Evolutionary conservation across 1,140 invertebrate species (phyloP), one percentile per base, ranked within the genome.

Genomic region (Trichonephila clavipes): DNA sequence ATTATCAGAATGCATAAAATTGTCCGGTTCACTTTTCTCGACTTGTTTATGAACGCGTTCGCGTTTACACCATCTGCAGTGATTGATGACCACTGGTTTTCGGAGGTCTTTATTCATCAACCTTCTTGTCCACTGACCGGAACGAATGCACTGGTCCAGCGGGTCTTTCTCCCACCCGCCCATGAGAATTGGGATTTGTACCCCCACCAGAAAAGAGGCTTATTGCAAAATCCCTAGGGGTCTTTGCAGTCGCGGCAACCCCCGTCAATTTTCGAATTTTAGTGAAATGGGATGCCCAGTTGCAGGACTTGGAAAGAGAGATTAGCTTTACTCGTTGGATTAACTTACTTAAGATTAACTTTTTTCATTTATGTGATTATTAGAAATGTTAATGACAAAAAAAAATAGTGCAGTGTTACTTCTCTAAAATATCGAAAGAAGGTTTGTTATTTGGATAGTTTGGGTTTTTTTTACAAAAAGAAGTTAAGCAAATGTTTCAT

Each of bases 171-270:
- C 51, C 51, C 51, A 14, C 72, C 72, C 69, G 10, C 72, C 72
- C 28, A 16, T 77, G 69, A 28, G 72, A 77, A 77, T 77, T 34
- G 18, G 72, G 72, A 77, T 77, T 77, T 77, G 72, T 77, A 77
- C 72, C 72, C 72, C 72, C 28, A 34, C 72, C 28, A 34, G 72
- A 40, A 77, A 77, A 77, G 72, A 77, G 72, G 72, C 72, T 77
- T 77, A 77, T 19, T 77, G 72, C 16, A 28, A 77, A 40, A 77
- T 77, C 72, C 72, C 72, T 7, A 7, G 72, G 16, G 72, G 34
- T 34, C 24, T 0, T 40, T 34, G 72, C 14, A 77, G 69, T 28
- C 69, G 24, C 28, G 14, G 69, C 14, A 34, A 40, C 28, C 72
- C 28, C 14, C 66, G n/a, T 6, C 66, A 69, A 69, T 77, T 28